Base-by-base conservation (phyloP, 2,113 vertebrate species). In the Silurus asotus region DNA sequence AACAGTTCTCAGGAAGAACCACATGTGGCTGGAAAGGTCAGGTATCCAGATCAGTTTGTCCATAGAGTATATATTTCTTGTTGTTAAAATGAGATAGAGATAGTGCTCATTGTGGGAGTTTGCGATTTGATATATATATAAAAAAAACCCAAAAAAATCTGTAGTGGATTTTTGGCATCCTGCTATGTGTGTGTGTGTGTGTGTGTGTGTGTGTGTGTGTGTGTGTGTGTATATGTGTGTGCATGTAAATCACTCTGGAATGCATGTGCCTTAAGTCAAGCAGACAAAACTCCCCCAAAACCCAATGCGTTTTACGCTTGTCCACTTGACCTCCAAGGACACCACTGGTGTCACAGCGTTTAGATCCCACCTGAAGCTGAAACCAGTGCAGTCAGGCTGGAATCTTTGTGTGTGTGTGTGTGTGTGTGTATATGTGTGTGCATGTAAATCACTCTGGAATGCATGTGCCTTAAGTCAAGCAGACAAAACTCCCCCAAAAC, bases 361-460 rank as follows among this genome's bases (percentile, higher is more conserved):
- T 86, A 91, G 91, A 90, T 89, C 91, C 87, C 90, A 88, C 82
- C 92, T 84, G n/a, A n/a, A 89, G 83, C 88, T 88, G 88, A 89
- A 93, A 93, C 89, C 93, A 92, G 94, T 93, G 88, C 89, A 89
- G 48, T 84, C 92, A 91, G 92, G 92, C 92, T 92, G 90, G 88
- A 89, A 65, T 19, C 87, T 59, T n/a, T n/a, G n/a, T n/a, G n/a
- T n/a, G n/a, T n/a, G n/a, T n/a, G n/a, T 62, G 84, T 81, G 17
- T 74, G 72, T 64, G 48, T 74, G 72, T 62, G 69, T 59, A 56
- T 79, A 62, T 82, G 61, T 64, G 49, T 83, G 51, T 67, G 37
- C 69, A 72, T 79, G 74, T 83, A 53, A 80, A 83, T 88, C 58
- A 88, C 58, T 81, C 56, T 72, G 14, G 49, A 77, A 86, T 84